Conservation (phyloP, 2,888 invertebrate species). For the Leptura quadrifasciata region DNA sequence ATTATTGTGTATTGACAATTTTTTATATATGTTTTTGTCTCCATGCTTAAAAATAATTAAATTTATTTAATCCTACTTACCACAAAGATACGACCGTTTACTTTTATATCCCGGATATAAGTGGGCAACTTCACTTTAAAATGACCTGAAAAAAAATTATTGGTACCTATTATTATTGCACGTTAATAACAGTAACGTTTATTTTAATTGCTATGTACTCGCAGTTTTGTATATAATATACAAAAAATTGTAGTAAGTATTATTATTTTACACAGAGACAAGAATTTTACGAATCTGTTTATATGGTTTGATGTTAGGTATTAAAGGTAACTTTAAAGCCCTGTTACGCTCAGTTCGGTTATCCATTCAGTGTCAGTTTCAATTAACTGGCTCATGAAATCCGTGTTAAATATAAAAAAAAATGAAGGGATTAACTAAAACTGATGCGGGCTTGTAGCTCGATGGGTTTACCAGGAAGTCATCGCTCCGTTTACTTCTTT, state of each 20-base stretch:
- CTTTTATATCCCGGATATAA: conserved; percentile 38
- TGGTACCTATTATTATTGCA: not conserved
- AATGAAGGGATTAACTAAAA: too few relatives aligned
- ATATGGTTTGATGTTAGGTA: too few relatives aligned
- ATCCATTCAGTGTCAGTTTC: too few relatives aligned
- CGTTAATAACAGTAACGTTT: conserved; percentile 12
- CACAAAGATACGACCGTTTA: conserved; percentile 19
- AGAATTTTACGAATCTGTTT: too few relatives aligned
- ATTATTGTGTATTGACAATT: not conserved
- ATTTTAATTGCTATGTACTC: conserved; percentile 20
- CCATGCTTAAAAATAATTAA: not conserved
- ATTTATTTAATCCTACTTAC: conserved; percentile 24
- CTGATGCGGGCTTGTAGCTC: too few relatives aligned
- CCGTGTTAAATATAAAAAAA: too few relatives aligned
- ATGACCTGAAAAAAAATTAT: conserved; percentile 36
- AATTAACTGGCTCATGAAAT: too few relatives aligned
- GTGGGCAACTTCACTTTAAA: conserved; percentile 16
- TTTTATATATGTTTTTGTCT: not conserved
- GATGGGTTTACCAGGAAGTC: too few relatives aligned
- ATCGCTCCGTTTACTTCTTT: too few relatives aligned
- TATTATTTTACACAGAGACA: not conserved
- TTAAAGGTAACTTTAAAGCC: too few relatives aligned
- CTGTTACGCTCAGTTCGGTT: too few relatives aligned
- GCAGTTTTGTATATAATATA: not conserved
- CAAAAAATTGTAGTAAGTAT: not conserved